These are phyloP conservation scores for Catocala sponsa DNA, from an alignment of 2,888 invertebrate genomes.

Conservation along the genomic window DNA sequence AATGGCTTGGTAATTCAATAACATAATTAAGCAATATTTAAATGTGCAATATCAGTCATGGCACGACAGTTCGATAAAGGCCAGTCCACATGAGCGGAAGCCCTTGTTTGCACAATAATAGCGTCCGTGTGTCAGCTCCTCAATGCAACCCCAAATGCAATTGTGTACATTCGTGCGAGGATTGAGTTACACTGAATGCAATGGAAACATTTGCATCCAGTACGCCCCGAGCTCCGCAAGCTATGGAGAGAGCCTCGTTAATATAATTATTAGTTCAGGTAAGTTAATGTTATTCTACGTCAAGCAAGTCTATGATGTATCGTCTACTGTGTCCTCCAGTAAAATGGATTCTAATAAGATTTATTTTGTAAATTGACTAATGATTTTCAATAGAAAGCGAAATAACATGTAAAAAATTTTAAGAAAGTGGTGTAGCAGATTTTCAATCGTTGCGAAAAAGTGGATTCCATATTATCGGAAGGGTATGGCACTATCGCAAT, in stretches of 20 bases:
- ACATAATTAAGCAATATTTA: conserved; percentile 41
- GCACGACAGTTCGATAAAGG: conserved; percentile 62
- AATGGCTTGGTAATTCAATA: conserved; percentile 29
- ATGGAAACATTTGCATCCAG: conserved; percentile 81
- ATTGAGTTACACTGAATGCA: conserved; percentile 82
- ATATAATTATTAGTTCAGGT: conserved; percentile 45
- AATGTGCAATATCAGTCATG: conserved; percentile 46
- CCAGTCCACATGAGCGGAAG: conserved; percentile 66
- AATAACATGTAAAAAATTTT: background rate
- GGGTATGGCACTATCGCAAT: conserved; percentile 63
- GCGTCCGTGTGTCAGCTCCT: conserved; percentile 67
- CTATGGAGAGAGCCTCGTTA: conserved; percentile 40
- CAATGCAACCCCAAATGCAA: conserved; percentile 85
- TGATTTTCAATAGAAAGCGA: background rate
- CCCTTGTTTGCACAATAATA: conserved; percentile 82
- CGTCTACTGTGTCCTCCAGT: background rate
- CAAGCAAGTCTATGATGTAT: conserved; percentile 15
- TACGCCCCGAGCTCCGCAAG: conserved; percentile 25
- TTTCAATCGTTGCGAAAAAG: conserved; percentile 9
- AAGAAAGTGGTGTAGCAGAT: no score
- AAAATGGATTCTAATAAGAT: conserved; percentile 3
- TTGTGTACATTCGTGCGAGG: conserved; percentile 84
- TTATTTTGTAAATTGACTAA: background rate
- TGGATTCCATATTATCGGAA: conserved; percentile 51
- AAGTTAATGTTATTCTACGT: conserved; percentile 34